Conservation (phyloP, 1,140 invertebrate genomes). For the Drosophila nebulosa region DNA sequence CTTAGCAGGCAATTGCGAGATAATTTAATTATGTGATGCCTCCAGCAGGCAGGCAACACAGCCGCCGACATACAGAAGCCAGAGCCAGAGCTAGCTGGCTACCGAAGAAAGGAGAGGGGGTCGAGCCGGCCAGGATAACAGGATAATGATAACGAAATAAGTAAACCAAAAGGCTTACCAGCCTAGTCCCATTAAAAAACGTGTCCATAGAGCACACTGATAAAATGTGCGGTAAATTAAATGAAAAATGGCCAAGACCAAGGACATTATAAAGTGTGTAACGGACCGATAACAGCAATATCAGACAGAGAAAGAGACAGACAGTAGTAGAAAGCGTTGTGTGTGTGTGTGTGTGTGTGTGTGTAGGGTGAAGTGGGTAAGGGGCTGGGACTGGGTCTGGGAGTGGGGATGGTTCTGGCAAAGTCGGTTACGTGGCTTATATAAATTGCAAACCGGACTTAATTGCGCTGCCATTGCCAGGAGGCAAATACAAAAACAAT, state of each 20-base stretch:
- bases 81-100: neutral
- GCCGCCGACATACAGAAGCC: neutral
- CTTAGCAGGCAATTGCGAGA: constrained; percentile 76
- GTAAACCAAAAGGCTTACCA: constrained; percentile 47
- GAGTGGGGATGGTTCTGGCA: neutral
- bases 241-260: constrained; percentile 54
- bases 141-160: constrained; percentile 77
- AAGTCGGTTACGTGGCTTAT: constrained; percentile 29
- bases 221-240: constrained; percentile 63
- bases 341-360: too few relatives aligned
- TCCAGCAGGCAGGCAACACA: neutral
- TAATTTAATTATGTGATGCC: constrained; percentile 71
- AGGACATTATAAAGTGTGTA: constrained; percentile 45
- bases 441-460: constrained; percentile 49
- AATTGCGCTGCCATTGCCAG: constrained; percentile 39
- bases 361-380: too few relatives aligned
- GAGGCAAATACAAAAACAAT: constrained; percentile 27
- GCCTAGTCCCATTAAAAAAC: constrained; percentile 23
- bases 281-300: constrained; percentile 63
- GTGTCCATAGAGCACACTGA: constrained; percentile 19
- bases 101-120: too few relatives aligned
- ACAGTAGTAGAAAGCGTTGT: neutral
- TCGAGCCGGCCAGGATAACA: constrained; percentile 54
- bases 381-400: neutral
- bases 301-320: constrained; percentile 23